Evolutionary conservation across 2,797 vertebrate species (phyloP), one percentile per base, ranked within the genome.

Genomic region (Dendrocincla fuliginosa): DNA sequence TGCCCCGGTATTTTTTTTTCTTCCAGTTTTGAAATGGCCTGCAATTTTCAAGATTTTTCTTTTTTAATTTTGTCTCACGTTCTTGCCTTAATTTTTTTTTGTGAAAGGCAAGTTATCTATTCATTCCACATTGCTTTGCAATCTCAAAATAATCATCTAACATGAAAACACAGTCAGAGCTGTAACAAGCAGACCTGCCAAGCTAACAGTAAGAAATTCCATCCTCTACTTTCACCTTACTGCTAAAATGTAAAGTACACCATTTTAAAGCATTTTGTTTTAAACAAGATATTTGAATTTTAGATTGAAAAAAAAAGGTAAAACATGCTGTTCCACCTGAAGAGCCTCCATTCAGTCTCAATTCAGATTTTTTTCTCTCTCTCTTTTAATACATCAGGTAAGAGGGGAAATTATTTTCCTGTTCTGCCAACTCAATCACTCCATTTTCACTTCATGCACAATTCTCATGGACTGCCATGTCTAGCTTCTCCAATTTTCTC

Each of bases 71-170:
- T 83, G 35, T 69, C 57, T 77, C 32, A 80, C 68, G 32, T 61
- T 78, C 69, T 75, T 69, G 17, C 61, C 68, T 94, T 75, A 53
- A 1, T 3, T 52, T 4, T 52, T 77, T 80, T 76, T 68, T 28
- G 57, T 4, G 1, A 93, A 89, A 93, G 9, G 25, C 79, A 95
- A 97, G 46, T 32, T 84, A n/a, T 81, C 42, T 81, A 39, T 82
- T 89, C 79, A 53, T 89, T 94, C 52, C 74, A 86, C 73, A 79
- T 46, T 37, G 11, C 87, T 83, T 77, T 91, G 61, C 85, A 81
- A 83, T 78, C 87, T 93, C 68, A 84, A 90, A 96, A 95, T 94
- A 95, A 74, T 73, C 78, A 85, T 87, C 71, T 47, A 86, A 89
- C 92, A 78, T 22, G 75, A 87, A 89, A 93, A 92, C 39, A 83